Percentiles rank a stretch among this genome's conserved stretches.
These are phyloP conservation scores for Drosophila santomea DNA, from an alignment of 1,140 invertebrate genomes.

Conservation along the genomic window DNA sequence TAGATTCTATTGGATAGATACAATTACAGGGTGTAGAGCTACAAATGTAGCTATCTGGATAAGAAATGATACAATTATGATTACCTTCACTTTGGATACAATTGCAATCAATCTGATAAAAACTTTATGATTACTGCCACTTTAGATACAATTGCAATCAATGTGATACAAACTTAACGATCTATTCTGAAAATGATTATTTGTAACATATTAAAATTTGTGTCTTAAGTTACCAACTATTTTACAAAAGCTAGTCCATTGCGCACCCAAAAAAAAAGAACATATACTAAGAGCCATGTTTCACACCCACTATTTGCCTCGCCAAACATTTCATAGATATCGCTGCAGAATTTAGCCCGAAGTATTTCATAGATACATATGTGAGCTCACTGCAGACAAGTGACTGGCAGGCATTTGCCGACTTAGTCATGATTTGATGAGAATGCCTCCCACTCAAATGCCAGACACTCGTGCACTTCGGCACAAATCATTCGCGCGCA, in stretches of 20 bases:
- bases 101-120: background rate
- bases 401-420: slow-evolving; percentile 16
- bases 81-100: no score
- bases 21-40: background rate
- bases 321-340: slow-evolving; percentile 1
- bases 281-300: slow-evolving; percentile 2
- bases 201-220: no score
- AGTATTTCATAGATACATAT: slow-evolving; percentile 8
- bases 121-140: no score
- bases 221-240: no score
- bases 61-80: background rate
- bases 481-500: slow-evolving; percentile 24
- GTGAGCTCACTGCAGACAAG: slow-evolving; percentile 22
- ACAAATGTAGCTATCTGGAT: background rate
- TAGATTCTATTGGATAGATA: background rate
- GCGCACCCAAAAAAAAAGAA: background rate
- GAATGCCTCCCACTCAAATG: slow-evolving; percentile 21
- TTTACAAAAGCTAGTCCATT: background rate
- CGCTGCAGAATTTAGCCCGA: background rate
- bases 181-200: no score
- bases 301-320: slow-evolving; percentile 14
- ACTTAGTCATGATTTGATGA: slow-evolving; percentile 36
- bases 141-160: background rate
- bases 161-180: no score
- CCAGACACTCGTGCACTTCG: slow-evolving; percentile 7